phyloP scores from a whole-genome alignment of 2,888 invertebrate species.

The Drosophila cognata region DNA sequence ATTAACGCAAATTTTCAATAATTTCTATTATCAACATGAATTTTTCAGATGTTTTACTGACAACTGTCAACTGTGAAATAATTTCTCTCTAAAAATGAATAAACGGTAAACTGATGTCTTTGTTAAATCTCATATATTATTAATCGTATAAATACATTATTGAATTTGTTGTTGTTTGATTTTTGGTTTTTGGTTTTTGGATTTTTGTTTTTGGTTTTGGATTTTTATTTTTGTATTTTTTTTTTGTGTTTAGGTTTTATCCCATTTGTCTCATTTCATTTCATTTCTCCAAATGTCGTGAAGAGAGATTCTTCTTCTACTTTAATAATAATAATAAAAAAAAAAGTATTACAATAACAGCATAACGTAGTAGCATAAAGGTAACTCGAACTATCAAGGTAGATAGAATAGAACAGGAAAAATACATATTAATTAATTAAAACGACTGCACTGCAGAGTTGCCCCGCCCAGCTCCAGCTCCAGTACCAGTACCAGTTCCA shows the following conservation, averaged over 20 bases:
- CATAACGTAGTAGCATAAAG: conserved; percentile 74
- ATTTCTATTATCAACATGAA: background rate
- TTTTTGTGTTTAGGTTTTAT: conserved; percentile 20
- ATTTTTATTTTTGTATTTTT: conserved; percentile 19
- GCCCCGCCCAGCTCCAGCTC: conserved; percentile 26
- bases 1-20: background rate
- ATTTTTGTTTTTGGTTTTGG: conserved; percentile 37
- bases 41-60: background rate
- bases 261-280: conserved; percentile 31
- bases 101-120: conserved; percentile 21
- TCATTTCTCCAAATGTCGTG: conserved; percentile 45
- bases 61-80: background rate
- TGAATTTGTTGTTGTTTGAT: conserved; percentile 63
- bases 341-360: conserved; percentile 77
- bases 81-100: background rate
- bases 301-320: conserved; percentile 61
- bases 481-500: conserved; percentile 10
- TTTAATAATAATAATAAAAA: conserved; percentile 76
- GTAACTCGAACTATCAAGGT: conserved; percentile 78
- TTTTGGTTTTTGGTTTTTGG: conserved; percentile 38
- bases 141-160: conserved; percentile 77
- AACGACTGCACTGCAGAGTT: conserved; percentile 66
- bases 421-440: conserved; percentile 77
- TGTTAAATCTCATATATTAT: conserved; percentile 79
- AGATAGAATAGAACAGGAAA: conserved; percentile 78